Evolutionary conservation across 1,140 invertebrate species (phyloP).

Genomic region (Rhopalosiphum padi): DNA sequence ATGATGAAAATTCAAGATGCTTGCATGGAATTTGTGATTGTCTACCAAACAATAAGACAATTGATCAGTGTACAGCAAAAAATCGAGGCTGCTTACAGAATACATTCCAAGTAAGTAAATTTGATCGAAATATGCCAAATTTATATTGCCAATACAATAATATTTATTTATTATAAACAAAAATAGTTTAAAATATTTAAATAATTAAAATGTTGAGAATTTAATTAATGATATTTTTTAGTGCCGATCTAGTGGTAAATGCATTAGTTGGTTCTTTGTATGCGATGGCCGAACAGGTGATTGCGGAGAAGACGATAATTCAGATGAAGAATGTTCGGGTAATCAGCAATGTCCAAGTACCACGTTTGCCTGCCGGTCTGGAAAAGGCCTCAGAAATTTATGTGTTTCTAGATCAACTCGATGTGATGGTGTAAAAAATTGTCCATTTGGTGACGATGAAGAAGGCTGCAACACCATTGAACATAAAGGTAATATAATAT

Average conservation of each 20-base stretch:
- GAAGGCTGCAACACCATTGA: conserved; percentile 71
- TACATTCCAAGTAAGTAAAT: conserved; percentile 78
- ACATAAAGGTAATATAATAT: conserved; percentile 66
- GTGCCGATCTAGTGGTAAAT: conserved; percentile 80
- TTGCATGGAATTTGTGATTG: conserved; percentile 83
- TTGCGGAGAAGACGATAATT: conserved; percentile 75
- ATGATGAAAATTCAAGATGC: conserved; percentile 80
- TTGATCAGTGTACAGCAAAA: conserved; percentile 71
- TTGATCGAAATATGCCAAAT: not conserved
- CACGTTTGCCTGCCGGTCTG: conserved; percentile 70
- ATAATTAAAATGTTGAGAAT: not conserved
- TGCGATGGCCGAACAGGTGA: conserved; percentile 87
- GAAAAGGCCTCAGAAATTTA: conserved; percentile 66
- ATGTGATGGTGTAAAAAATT: conserved; percentile 81
- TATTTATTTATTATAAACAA: not conserved
- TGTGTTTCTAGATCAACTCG: conserved; percentile 78
- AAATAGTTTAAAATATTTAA: not conserved
- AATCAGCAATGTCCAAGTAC: conserved; percentile 65
- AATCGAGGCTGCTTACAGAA: conserved; percentile 79
- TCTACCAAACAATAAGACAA: conserved; percentile 65
- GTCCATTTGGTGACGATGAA: conserved; percentile 83
- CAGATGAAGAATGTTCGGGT: conserved; percentile 77
- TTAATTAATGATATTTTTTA: conserved; percentile 3
- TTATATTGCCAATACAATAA: not conserved
- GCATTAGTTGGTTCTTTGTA: conserved; percentile 90